Base-by-base conservation (phyloP, 2,113 vertebrate species). In the Perca flavescens region DNA sequence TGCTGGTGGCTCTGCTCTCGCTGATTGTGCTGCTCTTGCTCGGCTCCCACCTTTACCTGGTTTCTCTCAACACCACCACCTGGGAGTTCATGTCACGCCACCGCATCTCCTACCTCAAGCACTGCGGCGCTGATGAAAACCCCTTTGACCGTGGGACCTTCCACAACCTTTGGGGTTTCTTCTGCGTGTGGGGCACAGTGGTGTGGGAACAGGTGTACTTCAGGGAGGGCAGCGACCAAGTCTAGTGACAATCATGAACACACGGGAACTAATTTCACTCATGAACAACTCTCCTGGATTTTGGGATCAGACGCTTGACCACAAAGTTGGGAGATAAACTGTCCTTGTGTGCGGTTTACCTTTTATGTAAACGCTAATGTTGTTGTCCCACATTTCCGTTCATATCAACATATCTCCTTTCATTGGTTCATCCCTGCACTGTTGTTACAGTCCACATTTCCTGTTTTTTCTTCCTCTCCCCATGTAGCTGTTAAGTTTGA, bases 31-130 rank as follows among this genome's bases (percentile, higher is more conserved):
- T 94, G 62, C 95, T 99, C 47, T 95, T 99, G 73, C 95, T 99
- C 0, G 91, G 94, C 65, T 98, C 96, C 0, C 97, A 99, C 77
- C 94, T 98, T 57, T 99, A 99, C 91, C 96, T 99, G 90, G 96
- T 97, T 62, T 97, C 97, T 0, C 95, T 96, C 87, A 98, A 99
- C 92, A 96, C 95, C 67, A 99, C 98, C 63, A 99, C 97, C n/a
- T 99, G 98, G 98, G 98, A 99, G 86, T 99, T 99, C 95, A 97
- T 98, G 96, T 97, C 97, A 0, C 95, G 96, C 8, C 97, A 99
- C 78, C 96, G 97, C 86, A 97, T 99, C 69, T 95, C 97, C 91
- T 99, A 99, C 96, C 96, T 99, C 93, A 96, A 92, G 7, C 96
- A 97, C 88, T 96, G 95, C 0, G 95, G 95, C 4, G 21, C 88